A percentile compares a stretch with the other conserved stretches of the same genome.
Evolutionary conservation across 2,888 invertebrate genomes (phyloP).

Genomic region (Ectemnius continuus): DNA sequence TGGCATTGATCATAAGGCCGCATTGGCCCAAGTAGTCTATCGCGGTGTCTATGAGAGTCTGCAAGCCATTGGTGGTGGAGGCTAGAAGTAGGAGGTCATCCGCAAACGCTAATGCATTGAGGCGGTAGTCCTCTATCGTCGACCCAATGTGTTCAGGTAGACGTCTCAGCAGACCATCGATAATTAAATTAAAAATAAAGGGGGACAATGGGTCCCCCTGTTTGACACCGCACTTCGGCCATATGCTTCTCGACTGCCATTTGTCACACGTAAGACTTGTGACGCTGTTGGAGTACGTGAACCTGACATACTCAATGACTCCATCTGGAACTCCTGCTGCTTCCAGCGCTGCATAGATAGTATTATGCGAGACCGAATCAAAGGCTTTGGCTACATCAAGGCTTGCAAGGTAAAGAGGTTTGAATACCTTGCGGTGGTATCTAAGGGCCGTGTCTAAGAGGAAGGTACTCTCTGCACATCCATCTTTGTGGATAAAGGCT

Average conservation of each 20-base stretch:
- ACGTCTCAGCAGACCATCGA: background rate
- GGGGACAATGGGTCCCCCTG: background rate
- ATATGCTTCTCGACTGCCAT: background rate
- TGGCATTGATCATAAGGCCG: background rate
- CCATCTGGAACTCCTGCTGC: no score
- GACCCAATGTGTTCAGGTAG: background rate
- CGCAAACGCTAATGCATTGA: background rate
- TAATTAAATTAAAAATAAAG: background rate
- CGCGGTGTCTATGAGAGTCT: background rate
- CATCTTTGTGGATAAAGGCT: slow-evolving; percentile 1
- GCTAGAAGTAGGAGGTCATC: slow-evolving; percentile 3
- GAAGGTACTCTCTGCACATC: no score
- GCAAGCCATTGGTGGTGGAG: background rate
- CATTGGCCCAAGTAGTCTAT: background rate
- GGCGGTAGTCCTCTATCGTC: background rate
- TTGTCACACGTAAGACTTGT: background rate
- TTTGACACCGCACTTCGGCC: no score
- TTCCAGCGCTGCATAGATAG: no score
- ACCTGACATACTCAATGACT: no score
- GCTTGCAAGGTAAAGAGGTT: no score
- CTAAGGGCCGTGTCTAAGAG: no score
- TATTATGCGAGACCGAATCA: no score
- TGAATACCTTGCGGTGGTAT: no score
- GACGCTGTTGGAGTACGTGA: background rate
- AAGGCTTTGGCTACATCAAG: no score